Percentiles rank a stretch among this genome's conserved stretches.
Conservation (phyloP, 2,888 invertebrate genomes). For the Imbricaverruca yamaguchii region DNA sequence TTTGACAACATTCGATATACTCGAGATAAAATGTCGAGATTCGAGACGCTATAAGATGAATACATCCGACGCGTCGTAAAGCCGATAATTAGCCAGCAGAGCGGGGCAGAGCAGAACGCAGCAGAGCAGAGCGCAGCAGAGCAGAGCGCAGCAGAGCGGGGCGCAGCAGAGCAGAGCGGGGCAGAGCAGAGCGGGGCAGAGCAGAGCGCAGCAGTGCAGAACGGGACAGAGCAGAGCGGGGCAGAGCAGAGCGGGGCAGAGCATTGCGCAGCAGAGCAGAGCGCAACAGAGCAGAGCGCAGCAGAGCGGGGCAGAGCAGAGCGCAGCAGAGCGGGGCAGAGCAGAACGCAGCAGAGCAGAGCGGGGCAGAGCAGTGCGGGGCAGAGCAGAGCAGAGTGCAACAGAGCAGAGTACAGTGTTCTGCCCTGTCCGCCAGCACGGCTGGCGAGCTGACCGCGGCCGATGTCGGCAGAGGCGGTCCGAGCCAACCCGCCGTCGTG, state of each 20-base stretch:
- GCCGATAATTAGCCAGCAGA: not conserved
- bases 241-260: not conserved
- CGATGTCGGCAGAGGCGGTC: too few relatives aligned
- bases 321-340: not conserved
- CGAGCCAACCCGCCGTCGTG: too few relatives aligned
- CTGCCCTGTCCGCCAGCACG: not conserved
- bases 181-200: not conserved
- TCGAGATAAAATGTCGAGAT: too few relatives aligned
- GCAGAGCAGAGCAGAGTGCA: not conserved
- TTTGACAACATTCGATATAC: too few relatives aligned
- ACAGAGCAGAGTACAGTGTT: not conserved
- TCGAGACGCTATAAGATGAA: too few relatives aligned
- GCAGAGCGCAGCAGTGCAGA: not conserved
- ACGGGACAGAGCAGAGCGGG: not conserved
- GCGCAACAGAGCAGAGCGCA: not conserved
- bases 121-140: not conserved
- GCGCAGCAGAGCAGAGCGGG: not conserved
- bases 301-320: not conserved
- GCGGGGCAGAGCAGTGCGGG: slow-evolving; percentile 3
- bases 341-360: not conserved
- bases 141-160: not conserved
- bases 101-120: not conserved
- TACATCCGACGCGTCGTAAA: too few relatives aligned
- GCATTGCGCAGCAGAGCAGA: not conserved
- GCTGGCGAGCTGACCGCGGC: too few relatives aligned